Evolutionary conservation across 2,113 vertebrate genomes (phyloP).

Genomic region (Megaleporinus macrocephalus): DNA sequence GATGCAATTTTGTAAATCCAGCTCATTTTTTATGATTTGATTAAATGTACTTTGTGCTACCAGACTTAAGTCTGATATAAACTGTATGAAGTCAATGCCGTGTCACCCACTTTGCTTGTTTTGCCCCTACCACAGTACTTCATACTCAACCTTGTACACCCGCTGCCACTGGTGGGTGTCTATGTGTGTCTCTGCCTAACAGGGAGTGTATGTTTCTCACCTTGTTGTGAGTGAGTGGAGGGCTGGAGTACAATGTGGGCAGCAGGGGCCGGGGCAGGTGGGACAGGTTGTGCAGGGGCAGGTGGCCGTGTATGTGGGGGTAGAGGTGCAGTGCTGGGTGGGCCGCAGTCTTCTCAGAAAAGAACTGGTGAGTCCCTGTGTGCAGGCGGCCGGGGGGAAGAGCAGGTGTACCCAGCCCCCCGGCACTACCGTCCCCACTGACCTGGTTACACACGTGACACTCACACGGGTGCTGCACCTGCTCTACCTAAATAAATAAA

Average conservation of each 20-base stretch:
- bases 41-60: too few species aligned
- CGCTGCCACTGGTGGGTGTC: too few species aligned
- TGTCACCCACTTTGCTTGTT: too few species aligned
- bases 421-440: slow-evolving; percentile 75
- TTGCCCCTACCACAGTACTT: too few species aligned
- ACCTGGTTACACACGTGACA: slow-evolving; percentile 97
- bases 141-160: too few species aligned
- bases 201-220: slow-evolving; percentile 71
- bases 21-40: too few species aligned
- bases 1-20: too few species aligned
- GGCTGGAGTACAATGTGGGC: slow-evolving; percentile 92
- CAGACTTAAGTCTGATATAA: too few species aligned
- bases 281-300: slow-evolving; percentile 91
- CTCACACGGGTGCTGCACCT: slow-evolving; percentile 87
- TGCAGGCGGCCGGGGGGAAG: slow-evolving; percentile 84
- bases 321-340: slow-evolving; percentile 96
- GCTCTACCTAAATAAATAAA: slow-evolving; percentile 78
- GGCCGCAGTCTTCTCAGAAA: slow-evolving; percentile 90
- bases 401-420: slow-evolving; percentile 80
- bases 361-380: slow-evolving; percentile 86
- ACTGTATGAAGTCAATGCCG: too few species aligned
- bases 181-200: too few species aligned
- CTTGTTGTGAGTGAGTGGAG: slow-evolving; percentile 94
- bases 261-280: slow-evolving; percentile 90
- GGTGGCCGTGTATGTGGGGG: slow-evolving; percentile 96